Evolutionary conservation across 2,797 vertebrate species (phyloP).

Genomic region (Sternarchorhynchus goeldii): DNA sequence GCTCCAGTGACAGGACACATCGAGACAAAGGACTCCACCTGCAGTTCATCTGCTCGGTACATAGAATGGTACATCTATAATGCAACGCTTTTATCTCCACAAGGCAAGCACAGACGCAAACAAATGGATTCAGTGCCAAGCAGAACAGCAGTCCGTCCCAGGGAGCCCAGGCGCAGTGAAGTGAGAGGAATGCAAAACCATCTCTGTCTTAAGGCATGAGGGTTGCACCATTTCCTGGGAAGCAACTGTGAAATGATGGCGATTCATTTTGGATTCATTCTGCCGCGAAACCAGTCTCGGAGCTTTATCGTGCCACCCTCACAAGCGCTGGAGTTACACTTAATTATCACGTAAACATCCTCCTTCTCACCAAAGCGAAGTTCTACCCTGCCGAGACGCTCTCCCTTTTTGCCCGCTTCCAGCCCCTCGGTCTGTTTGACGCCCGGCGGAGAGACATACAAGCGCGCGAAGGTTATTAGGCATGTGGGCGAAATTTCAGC

Average conservation of each 20-base stretch:
- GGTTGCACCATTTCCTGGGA: neutral
- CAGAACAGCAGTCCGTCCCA: constrained; percentile 53
- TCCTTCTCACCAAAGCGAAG: neutral
- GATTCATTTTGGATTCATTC: neutral
- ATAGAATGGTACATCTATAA: constrained; percentile 65
- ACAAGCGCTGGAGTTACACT: neutral
- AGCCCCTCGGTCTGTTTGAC: neutral
- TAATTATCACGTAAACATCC: constrained; percentile 23
- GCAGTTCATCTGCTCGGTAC: constrained; percentile 61
- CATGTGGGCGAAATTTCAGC: constrained; percentile 57
- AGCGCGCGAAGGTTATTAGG: constrained; percentile 52
- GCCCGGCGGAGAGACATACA: constrained; percentile 18
- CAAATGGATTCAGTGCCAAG: constrained; percentile 58
- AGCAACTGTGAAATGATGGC: neutral
- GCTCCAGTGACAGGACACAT: constrained; percentile 54
- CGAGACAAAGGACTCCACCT: constrained; percentile 53
- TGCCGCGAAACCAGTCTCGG: neutral
- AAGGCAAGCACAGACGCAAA: constrained; percentile 55
- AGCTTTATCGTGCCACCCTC: neutral
- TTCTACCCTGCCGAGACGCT: neutral
- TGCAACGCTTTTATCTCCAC: constrained; percentile 60
- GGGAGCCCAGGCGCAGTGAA: neutral
- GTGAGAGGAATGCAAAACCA: neutral
- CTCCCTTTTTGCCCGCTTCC: neutral
- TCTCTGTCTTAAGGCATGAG: neutral